A percentile compares a stretch with the other conserved stretches of the same genome.
Evolutionary conservation across 2,113 vertebrate species (phyloP).

Genomic region (Paraplagusia blochii): DNA sequence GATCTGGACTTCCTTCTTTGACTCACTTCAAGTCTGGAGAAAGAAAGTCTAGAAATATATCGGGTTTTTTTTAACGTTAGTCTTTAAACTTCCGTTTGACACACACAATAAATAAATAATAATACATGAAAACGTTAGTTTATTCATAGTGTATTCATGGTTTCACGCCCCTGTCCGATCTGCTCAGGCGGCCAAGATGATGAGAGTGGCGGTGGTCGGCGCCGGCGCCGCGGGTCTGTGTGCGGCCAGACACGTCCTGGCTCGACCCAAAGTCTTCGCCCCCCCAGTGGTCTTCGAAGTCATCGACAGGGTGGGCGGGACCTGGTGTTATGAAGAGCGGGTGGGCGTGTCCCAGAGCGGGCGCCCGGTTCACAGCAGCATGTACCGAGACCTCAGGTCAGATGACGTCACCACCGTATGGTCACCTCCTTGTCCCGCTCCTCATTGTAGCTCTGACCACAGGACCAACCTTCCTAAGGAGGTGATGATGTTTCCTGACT

Average conservation of each 20-base stretch:
- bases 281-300: slow-evolving; percentile 76
- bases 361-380: slow-evolving; percentile 72
- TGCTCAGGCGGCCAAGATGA: not conserved
- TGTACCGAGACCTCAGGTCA: slow-evolving; percentile 79
- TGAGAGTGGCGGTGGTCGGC: slow-evolving; percentile 72
- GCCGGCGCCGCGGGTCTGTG: slow-evolving; percentile 78
- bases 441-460: not conserved
- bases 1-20: too few species aligned
- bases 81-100: too few species aligned
- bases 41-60: too few species aligned
- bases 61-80: too few species aligned
- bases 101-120: too few species aligned
- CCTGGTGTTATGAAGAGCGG: slow-evolving; percentile 77
- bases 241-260: slow-evolving; percentile 72
- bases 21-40: too few species aligned
- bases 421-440: not conserved
- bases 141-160: too few species aligned
- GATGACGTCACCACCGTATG: not conserved
- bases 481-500: slow-evolving; percentile 83
- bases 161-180: not conserved
- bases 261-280: slow-evolving; percentile 53
- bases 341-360: slow-evolving; percentile 37
- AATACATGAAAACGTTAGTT: too few species aligned
- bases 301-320: slow-evolving; percentile 67
- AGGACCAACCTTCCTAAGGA: slow-evolving; percentile 85